phyloP scores from a whole-genome alignment of 2,888 invertebrate species.

The Drepana falcataria region DNA sequence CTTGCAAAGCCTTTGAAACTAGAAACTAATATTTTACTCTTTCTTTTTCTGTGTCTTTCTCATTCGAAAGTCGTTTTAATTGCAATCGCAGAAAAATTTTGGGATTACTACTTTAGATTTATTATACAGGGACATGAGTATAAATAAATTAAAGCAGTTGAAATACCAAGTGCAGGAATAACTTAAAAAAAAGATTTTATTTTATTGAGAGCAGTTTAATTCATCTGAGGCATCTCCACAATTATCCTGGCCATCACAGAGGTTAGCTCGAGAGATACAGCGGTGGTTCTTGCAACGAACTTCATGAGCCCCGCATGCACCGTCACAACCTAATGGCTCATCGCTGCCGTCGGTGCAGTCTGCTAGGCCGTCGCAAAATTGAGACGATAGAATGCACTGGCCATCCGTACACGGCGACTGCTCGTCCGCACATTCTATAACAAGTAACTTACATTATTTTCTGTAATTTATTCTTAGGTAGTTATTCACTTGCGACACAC shows the following conservation, averaged over 20 bases:
- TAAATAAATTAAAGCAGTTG: no score
- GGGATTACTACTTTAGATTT: no score
- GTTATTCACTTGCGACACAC: no score
- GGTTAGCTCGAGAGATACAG: conserved; percentile 79
- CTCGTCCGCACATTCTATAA: conserved; percentile 65
- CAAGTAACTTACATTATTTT: neutral
- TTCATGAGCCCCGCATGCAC: conserved; percentile 76
- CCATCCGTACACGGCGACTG: conserved; percentile 81
- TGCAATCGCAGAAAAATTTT: no score
- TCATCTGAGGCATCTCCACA: conserved; percentile 85
- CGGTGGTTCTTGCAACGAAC: conserved; percentile 69
- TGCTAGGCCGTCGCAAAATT: conserved; percentile 83
- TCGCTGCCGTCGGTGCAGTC: conserved; percentile 85
- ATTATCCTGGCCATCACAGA: conserved; percentile 83
- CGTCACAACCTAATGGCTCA: conserved; percentile 79
- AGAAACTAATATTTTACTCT: no score
- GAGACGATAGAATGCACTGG: conserved; percentile 79
- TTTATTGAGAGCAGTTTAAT: conserved; percentile 57
- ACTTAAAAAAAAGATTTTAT: neutral
- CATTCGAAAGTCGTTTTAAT: no score
- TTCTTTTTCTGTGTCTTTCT: no score
- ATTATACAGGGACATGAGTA: no score
- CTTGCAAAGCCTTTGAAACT: no score
- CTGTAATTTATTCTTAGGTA: no score
- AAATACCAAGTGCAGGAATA: no score